Percentiles rank a stretch among this genome's conserved stretches.
Evolutionary conservation across 2,888 invertebrate genomes (phyloP).

Genomic region (Mylabris sibirica): DNA sequence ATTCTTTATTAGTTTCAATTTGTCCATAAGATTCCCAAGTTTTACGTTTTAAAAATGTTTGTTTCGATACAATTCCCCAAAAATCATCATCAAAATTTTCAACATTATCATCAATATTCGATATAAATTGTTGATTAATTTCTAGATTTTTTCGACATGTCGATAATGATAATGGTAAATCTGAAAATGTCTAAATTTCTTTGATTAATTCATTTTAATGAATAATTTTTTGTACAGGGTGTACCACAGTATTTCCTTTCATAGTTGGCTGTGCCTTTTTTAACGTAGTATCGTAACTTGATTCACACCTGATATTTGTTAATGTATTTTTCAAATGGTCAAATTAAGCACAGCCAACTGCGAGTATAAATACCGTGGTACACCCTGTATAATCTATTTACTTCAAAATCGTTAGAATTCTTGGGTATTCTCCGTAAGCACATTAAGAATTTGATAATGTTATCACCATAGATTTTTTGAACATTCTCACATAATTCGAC

Average conservation of each 20-base stretch:
- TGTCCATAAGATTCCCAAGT: slow-evolving; percentile 58
- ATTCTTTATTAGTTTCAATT: slow-evolving; percentile 53
- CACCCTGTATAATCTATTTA: not conserved
- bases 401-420: slow-evolving; percentile 36
- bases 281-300: too few relatives aligned
- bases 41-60: slow-evolving; percentile 44
- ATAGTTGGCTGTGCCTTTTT: too few relatives aligned
- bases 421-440: slow-evolving; percentile 46
- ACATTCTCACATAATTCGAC: slow-evolving; percentile 42
- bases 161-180: not conserved
- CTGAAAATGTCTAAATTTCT: not conserved
- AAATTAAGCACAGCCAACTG: too few relatives aligned
- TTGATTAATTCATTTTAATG: not conserved
- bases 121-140: not conserved
- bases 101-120: not conserved
- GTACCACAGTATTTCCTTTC: too few relatives aligned
- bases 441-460: slow-evolving; percentile 47
- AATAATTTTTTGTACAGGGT: too few relatives aligned
- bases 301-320: too few relatives aligned
- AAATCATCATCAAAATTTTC: slow-evolving; percentile 34
- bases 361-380: too few relatives aligned
- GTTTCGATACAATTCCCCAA: slow-evolving; percentile 53
- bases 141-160: not conserved
- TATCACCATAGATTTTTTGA: slow-evolving; percentile 38
- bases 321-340: too few relatives aligned